These are phyloP conservation scores for Paguma larvata DNA, from an alignment of 2,797 vertebrate species.

Conservation along the genomic window DNA sequence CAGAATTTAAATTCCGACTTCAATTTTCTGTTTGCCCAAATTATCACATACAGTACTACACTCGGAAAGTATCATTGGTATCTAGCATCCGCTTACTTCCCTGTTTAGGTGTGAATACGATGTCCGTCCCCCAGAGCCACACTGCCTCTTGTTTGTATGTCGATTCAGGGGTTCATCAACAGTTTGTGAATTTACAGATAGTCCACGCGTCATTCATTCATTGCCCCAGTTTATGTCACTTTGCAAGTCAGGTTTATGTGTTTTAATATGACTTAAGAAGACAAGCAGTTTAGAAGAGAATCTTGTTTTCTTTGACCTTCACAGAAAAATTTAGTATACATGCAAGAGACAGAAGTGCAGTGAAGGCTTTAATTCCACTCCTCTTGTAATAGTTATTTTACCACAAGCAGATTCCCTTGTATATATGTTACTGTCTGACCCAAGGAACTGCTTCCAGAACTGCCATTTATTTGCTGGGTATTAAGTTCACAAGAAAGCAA, in stretches of 20 bases:
- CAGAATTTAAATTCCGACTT: background rate
- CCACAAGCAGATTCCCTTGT: background rate
- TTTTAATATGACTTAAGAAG: constrained; percentile 44
- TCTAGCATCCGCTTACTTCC: background rate
- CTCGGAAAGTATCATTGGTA: background rate
- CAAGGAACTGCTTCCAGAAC: constrained; percentile 19
- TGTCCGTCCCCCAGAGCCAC: background rate
- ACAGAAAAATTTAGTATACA: background rate
- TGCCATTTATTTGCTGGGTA: constrained; percentile 63
- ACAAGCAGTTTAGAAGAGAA: background rate
- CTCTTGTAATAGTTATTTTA: background rate
- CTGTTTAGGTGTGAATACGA: background rate
- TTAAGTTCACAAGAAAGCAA: constrained; percentile 73
- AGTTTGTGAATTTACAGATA: constrained; percentile 47
- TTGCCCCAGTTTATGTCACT: background rate
- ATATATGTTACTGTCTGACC: background rate
- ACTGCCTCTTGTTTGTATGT: background rate
- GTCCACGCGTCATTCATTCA: background rate
- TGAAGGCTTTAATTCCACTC: constrained; percentile 35
- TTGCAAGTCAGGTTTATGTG: background rate
- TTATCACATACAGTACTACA: background rate
- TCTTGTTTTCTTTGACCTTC: background rate
- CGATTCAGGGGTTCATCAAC: background rate
- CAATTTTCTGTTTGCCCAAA: background rate
- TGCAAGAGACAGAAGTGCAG: background rate